Evolutionary conservation across 1,140 invertebrate genomes (phyloP), one percentile per base, ranked within the genome.

Genomic region (Anastatus disparis): DNA sequence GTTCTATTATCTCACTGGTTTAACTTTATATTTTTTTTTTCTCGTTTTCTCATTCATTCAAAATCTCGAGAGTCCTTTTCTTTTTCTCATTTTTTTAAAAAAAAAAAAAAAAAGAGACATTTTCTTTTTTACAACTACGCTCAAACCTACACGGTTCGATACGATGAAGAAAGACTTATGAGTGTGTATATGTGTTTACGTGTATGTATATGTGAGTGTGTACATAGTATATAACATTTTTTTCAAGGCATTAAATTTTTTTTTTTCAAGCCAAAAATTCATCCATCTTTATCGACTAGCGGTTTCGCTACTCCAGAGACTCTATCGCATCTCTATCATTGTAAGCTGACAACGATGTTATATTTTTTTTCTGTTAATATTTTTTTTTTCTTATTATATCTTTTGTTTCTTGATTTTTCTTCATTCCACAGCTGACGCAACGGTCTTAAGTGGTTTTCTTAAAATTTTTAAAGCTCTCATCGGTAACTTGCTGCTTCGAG

Each of bases 401-500:
- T n/a, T n/a, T n/a, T n/a, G n/a, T n/a, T n/a, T n/a, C n/a, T n/a
- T n/a, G n/a, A n/a, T n/a, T n/a, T n/a, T n/a, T n/a, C n/a, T n/a
- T n/a, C n/a, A n/a, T n/a, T n/a, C n/a, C n/a, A n/a, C n/a, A n/a
- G n/a, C n/a, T n/a, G n/a, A n/a, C n/a, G n/a, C n/a, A n/a, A n/a
- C n/a, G n/a, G n/a, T n/a, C n/a, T n/a, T n/a, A n/a, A n/a, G n/a
- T n/a, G n/a, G n/a, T n/a, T n/a, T n/a, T n/a, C n/a, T n/a, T n/a
- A n/a, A n/a, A n/a, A n/a, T n/a, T n/a, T n/a, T n/a, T n/a, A n/a
- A n/a, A n/a, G n/a, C n/a, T 53, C 70, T 84, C 81, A 84, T 84
- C 82, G 82, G 70, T 82, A 79, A 62, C 78, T 79, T 52, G 82
- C 81, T 17, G 93, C 91, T 82, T 98, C 96, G 59, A 98, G 88